Evolutionary conservation across 2,888 invertebrate genomes (phyloP), one percentile per base, ranked within the genome.

Genomic region (Stratiomys singularior): DNA sequence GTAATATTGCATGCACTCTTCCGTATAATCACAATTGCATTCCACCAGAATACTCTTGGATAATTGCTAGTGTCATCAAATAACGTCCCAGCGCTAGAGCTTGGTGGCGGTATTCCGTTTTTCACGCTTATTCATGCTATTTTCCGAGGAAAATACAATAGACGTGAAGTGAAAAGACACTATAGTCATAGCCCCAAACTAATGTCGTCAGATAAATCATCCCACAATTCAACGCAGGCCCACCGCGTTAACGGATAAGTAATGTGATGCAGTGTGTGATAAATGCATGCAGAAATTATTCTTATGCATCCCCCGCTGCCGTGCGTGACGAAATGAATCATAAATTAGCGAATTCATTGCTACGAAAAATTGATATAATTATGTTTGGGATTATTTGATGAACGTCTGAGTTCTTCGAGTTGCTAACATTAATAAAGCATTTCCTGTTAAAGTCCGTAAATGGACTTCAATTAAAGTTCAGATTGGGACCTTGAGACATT

Each of bases 21-120:
- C 74, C 74, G 37, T 60, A 56, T 56, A 74, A 74, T 69, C 13
- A 69, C 69, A 69, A 69, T 69, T 46, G 69, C 69, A 69, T 69
- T 47, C 46, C 69, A 69, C 46, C 47, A 69, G 46, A 69, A 69
- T 44, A 47, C 69, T 11, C 46, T 18, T 23, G 28, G 15, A 25
- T 46, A 69, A 69, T 69, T 9, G 46, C 1, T 28, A 66, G 66
- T 66, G 66, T 25, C 69, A 69, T 46, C 46, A 23, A 37, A 9
- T 37, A 37, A 9, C 37, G 9, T 21, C 69, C 25, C 46, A 47
- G 44, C 25, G 27, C 23, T 25, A 9, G 9, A 37, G 37, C 18
- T 58, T 21, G 58, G 11, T 21, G 21, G 21, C 18, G 37, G n/a
- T 18, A 37, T 27, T 23, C 11, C 27, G 37, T 15, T 37, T 28